phyloP scores from a whole-genome alignment of 2,888 invertebrate genomes.

The Metopia argyrocephala region DNA sequence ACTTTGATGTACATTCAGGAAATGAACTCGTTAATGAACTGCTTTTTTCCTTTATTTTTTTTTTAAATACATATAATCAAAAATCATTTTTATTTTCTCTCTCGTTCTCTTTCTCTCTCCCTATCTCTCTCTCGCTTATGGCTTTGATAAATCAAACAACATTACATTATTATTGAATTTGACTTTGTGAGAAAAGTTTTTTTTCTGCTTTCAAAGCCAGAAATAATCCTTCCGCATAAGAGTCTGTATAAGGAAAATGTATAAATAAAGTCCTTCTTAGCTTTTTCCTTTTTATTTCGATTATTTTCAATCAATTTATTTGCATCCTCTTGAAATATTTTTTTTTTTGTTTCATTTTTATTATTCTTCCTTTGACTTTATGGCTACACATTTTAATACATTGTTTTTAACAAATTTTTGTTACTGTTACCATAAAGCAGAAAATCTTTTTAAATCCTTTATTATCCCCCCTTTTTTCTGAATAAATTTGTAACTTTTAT shows the following conservation, averaged over 20 bases:
- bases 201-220: not conserved
- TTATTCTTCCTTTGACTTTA: not conserved
- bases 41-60: not conserved
- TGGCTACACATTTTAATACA: conserved; percentile 10
- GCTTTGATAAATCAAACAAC: not conserved
- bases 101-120: too few relatives aligned
- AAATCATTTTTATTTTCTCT: not conserved
- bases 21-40: not conserved
- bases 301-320: conserved; percentile 48
- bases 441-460: conserved; percentile 1
- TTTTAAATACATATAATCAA: too few relatives aligned
- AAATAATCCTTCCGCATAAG: not conserved
- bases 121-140: too few relatives aligned
- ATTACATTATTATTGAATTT: not conserved
- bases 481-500: conserved; percentile 29
- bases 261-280: not conserved
- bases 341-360: not conserved
- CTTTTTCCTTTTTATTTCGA: conserved; percentile 26
- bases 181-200: not conserved
- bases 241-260: not conserved
- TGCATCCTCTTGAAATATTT: conserved; percentile 33
- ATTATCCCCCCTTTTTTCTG: conserved; percentile 21
- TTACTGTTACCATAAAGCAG: not conserved
- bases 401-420: conserved; percentile 37
- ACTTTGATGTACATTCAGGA: not conserved